Evolutionary conservation across 2,888 invertebrate species (phyloP).

Genomic region (Chirona hameri): DNA sequence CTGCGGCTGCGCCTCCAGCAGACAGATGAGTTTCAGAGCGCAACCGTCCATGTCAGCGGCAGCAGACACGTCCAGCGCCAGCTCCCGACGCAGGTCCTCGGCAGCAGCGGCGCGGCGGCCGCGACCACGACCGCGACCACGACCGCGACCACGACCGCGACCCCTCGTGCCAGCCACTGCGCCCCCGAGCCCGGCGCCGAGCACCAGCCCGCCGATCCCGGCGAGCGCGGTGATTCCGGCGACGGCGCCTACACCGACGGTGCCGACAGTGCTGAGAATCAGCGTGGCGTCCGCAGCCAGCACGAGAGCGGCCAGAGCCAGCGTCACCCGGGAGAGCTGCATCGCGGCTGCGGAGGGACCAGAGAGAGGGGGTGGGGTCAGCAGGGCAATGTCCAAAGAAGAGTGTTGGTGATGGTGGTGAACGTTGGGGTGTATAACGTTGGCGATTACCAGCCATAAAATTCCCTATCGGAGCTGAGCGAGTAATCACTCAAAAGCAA

Average conservation of each 20-base stretch:
- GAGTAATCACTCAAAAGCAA: too few relatives aligned
- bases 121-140: background rate
- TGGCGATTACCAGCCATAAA: too few relatives aligned
- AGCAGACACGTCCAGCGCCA: background rate
- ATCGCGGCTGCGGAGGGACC: background rate
- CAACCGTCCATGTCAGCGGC: background rate
- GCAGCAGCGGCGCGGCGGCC: background rate
- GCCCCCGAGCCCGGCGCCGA: background rate
- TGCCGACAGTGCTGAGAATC: background rate
- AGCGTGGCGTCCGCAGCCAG: background rate
- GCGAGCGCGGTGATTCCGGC: background rate
- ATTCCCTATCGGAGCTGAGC: too few relatives aligned
- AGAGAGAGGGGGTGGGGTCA: too few relatives aligned
- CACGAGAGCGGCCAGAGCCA: background rate
- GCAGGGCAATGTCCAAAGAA: too few relatives aligned
- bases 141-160: background rate
- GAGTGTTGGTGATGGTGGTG: too few relatives aligned
- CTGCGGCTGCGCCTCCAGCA: conserved; percentile 4
- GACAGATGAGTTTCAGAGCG: background rate
- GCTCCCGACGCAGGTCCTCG: background rate
- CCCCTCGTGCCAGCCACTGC: background rate
- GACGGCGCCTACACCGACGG: background rate
- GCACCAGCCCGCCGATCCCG: background rate
- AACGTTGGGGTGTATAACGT: too few relatives aligned
- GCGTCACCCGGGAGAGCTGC: background rate